Percentiles rank a stretch among this genome's conserved stretches.
phyloP scores from a whole-genome alignment of 2,888 invertebrate genomes.

The Chloroclysta siterata region DNA sequence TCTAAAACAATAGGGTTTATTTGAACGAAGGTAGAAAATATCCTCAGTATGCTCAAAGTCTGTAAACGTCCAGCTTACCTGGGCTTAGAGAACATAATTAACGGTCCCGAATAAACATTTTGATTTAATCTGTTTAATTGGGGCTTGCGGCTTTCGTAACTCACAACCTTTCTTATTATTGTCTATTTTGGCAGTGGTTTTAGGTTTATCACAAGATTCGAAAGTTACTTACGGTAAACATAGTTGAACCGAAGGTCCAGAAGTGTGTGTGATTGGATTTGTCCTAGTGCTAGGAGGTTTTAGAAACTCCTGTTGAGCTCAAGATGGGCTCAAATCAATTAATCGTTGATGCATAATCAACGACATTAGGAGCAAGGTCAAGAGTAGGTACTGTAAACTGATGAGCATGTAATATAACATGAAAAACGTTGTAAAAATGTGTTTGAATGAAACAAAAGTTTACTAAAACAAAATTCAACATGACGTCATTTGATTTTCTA shows the following conservation, averaged over 20 bases:
- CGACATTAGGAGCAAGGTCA: no score
- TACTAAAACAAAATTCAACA: no score
- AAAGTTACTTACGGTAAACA: background rate
- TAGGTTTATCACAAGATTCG: background rate
- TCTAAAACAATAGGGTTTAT: constrained; percentile 30
- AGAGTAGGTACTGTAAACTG: no score
- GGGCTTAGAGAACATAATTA: constrained; percentile 37
- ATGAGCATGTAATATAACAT: no score
- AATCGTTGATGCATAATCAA: no score
- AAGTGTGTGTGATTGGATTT: no score
- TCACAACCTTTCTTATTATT: background rate
- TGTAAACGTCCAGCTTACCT: constrained; percentile 40
- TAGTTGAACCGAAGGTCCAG: background rate
- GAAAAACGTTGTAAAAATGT: no score
- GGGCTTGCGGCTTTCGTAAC: constrained; percentile 7
- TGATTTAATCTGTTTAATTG: constrained; percentile 33
- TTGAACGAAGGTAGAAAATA: constrained; percentile 24
- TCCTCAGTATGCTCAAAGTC: constrained; percentile 33
- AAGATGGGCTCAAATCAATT: no score
- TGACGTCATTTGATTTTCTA: no score
- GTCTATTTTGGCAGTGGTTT: background rate
- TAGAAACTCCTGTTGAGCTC: no score
- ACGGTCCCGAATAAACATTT: constrained; percentile 39
- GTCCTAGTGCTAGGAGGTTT: no score
- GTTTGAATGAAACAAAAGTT: no score